A percentile compares a stretch with the other conserved stretches of the same genome.
Conservation (phyloP, 92 coral and sea anemone genomes). For the Heliopora coerulea region DNA sequence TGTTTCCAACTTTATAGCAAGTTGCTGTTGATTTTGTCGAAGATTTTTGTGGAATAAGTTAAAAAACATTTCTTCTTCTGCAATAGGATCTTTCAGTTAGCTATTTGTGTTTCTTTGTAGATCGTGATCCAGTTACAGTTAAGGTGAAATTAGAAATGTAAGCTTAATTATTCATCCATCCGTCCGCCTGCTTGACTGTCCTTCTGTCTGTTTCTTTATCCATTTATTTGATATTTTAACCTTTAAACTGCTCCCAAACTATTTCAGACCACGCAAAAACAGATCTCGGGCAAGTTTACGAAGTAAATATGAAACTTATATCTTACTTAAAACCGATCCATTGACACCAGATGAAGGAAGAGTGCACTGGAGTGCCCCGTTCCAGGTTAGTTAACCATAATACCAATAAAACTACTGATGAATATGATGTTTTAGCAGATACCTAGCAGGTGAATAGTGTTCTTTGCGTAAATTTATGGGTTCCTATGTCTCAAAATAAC, state of each 20-base stretch:
- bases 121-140: constrained; percentile 70
- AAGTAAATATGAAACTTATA: constrained; percentile 53
- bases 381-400: constrained; percentile 70
- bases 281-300: constrained; percentile 57
- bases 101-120: constrained; percentile 42
- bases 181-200: neutral
- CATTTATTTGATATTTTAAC: neutral
- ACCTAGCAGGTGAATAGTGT: too few species aligned
- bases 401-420: too few species aligned
- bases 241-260: neutral
- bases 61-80: too few species aligned
- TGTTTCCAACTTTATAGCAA: too few species aligned
- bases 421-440: too few species aligned
- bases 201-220: neutral
- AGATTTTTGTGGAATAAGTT: too few species aligned
- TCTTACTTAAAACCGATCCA: constrained; percentile 70
- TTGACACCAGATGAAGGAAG: constrained; percentile 79
- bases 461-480: too few species aligned
- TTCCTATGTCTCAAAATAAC: too few species aligned
- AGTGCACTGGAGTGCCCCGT: constrained; percentile 79
- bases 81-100: too few species aligned
- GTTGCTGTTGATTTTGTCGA: too few species aligned
- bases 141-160: constrained; percentile 72
- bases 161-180: constrained; percentile 19
- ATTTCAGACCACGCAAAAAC: constrained; percentile 76